These are phyloP conservation scores for Dendrocincla fuliginosa DNA, from an alignment of 2,797 vertebrate species.

Conservation along the genomic window DNA sequence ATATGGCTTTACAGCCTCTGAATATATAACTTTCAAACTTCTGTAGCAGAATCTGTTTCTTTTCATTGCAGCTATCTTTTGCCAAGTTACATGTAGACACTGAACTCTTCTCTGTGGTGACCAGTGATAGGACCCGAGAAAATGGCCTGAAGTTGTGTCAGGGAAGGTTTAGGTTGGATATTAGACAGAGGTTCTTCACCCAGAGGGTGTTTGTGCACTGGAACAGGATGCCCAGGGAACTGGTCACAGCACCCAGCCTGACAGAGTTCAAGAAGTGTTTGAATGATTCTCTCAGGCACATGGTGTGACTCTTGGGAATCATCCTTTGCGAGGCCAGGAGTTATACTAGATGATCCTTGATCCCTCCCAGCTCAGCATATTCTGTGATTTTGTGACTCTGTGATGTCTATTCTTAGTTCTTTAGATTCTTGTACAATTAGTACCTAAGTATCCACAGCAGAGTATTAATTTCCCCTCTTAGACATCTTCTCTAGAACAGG, in stretches of 20 bases:
- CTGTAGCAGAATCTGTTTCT: neutral
- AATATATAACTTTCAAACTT: neutral
- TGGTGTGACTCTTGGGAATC: neutral
- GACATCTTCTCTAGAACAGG: neutral
- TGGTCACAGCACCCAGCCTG: neutral
- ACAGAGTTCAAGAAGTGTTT: neutral
- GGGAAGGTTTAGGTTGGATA: neutral
- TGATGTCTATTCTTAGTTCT: neutral
- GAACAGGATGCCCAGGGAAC: neutral
- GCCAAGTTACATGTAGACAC: rapidly evolving
- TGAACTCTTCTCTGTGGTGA: neutral
- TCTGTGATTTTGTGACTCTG: neutral
- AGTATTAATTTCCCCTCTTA: neutral
- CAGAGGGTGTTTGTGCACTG: neutral
- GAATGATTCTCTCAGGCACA: neutral
- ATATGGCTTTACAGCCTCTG: neutral
- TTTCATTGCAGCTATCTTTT: neutral
- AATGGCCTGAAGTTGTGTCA: neutral
- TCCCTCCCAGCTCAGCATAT: neutral
- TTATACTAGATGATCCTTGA: neutral
- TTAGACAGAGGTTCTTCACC: neutral
- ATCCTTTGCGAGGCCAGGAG: neutral
- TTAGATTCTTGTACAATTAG: neutral
- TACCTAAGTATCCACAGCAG: neutral
- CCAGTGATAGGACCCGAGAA: neutral